A percentile compares a stretch with the other conserved stretches of the same genome.
These are phyloP conservation scores for Schrankia costaestrigalis DNA, from an alignment of 2,888 invertebrate genomes.

Conservation along the genomic window DNA sequence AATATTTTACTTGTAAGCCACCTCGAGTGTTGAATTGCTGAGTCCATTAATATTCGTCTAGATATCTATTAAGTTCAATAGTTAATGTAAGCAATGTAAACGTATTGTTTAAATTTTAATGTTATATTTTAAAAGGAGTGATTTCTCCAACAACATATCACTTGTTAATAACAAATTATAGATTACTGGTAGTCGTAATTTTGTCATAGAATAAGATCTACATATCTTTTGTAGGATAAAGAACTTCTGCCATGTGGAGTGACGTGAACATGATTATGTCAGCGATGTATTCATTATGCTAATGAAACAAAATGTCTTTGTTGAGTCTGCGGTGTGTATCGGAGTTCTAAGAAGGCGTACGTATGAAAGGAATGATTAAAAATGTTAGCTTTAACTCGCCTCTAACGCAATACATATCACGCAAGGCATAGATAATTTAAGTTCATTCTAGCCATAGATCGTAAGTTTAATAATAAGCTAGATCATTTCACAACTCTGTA, in stretches of 20 bases:
- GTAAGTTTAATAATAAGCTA: conserved; percentile 63
- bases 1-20: conserved; percentile 71
- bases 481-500: conserved; percentile 77
- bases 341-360: conserved; percentile 42
- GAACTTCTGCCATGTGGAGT: conserved; percentile 43
- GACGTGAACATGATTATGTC: conserved; percentile 33
- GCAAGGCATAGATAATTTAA: conserved; percentile 74
- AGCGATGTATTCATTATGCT: conserved; percentile 44
- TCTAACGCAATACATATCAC: conserved; percentile 79
- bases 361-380: conserved; percentile 38
- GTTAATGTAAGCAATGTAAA: conserved; percentile 53
- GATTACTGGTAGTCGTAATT: conserved; percentile 67
- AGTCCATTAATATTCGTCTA: conserved; percentile 60
- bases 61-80: conserved; percentile 56
- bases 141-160: conserved; percentile 78
- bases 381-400: conserved; percentile 70
- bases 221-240: conserved; percentile 45
- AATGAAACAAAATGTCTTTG: conserved; percentile 37
- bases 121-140: conserved; percentile 68
- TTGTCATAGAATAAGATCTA: conserved; percentile 55
- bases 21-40: conserved; percentile 72
- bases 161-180: conserved; percentile 79
- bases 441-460: conserved; percentile 73
- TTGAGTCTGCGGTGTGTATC: conserved; percentile 34
- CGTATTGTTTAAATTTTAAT: conserved; percentile 63